Conservation (phyloP, 2,113 vertebrate genomes). For the Gavia stellata region DNA sequence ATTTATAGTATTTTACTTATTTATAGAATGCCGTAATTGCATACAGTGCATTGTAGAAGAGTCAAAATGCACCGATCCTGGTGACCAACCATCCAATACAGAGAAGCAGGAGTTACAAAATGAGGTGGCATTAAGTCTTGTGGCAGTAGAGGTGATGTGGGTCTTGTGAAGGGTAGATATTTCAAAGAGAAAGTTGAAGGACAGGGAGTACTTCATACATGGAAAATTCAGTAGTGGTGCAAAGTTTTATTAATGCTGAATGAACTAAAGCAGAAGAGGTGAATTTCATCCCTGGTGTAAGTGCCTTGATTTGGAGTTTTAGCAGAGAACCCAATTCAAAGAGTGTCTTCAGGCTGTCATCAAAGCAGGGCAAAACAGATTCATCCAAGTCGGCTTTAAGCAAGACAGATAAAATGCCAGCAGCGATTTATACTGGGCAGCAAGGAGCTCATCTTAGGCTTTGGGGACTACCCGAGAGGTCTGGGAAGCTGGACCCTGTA, state of each 20-base stretch:
- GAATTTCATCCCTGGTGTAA: neutral
- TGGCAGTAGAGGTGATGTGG: neutral
- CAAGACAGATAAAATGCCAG: neutral
- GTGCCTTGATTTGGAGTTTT: neutral
- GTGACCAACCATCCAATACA: neutral
- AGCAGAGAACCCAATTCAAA: neutral
- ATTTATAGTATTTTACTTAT: neutral
- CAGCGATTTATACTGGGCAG: neutral
- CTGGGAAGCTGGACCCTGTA: neutral
- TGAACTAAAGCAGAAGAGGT: neutral
- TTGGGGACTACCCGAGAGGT: rapidly evolving
- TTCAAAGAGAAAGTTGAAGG: neutral
- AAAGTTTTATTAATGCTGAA: neutral
- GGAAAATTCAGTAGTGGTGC: neutral
- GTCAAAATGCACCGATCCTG: neutral
- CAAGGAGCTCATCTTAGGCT: neutral
- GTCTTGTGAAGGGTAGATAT: neutral
- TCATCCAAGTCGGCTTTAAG: neutral
- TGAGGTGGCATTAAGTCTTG: neutral
- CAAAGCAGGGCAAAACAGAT: neutral
- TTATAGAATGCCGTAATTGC: neutral
- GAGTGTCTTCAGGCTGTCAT: neutral
- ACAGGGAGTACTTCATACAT: neutral
- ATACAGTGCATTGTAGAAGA: neutral
- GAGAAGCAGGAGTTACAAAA: neutral